Conservation (phyloP, 2,113 vertebrate genomes). For the Budorcas taxicolor region DNA sequence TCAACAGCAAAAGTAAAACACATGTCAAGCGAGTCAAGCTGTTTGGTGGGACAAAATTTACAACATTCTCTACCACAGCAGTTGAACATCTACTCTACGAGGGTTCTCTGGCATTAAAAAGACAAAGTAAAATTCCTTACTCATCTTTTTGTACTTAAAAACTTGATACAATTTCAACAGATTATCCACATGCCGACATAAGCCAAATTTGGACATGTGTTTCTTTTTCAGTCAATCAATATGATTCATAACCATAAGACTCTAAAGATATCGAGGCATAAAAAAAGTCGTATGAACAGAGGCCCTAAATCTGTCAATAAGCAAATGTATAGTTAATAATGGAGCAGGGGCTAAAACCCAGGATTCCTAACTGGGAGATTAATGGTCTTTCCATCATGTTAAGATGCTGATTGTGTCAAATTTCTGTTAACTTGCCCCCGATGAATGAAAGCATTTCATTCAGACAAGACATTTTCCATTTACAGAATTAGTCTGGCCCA, state of each 20-base stretch:
- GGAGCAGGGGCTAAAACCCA: not conserved
- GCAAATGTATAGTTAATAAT: not conserved
- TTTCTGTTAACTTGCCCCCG: not conserved
- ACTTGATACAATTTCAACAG: not conserved
- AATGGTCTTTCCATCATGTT: not conserved
- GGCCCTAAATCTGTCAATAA: not conserved
- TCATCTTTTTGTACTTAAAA: not conserved
- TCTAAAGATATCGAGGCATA: not conserved
- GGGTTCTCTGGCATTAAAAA: not conserved
- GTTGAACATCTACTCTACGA: not conserved
- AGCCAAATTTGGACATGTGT: not conserved
- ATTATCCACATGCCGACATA: not conserved
- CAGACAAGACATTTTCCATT: not conserved
- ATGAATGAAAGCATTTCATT: not conserved
- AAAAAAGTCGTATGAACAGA: not conserved
- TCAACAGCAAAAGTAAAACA: conserved; percentile 12
- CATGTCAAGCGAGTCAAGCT: not conserved
- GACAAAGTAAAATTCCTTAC: not conserved
- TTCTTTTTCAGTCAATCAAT: not conserved
- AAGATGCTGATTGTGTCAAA: not conserved
- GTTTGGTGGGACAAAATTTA: not conserved
- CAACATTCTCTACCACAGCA: not conserved
- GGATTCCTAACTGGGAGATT: not conserved
- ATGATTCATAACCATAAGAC: not conserved
- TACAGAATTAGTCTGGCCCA: not conserved